These are phyloP conservation scores for Cephalopterus ornatus DNA, from an alignment of 2,113 vertebrate genomes.

Conservation along the genomic window DNA sequence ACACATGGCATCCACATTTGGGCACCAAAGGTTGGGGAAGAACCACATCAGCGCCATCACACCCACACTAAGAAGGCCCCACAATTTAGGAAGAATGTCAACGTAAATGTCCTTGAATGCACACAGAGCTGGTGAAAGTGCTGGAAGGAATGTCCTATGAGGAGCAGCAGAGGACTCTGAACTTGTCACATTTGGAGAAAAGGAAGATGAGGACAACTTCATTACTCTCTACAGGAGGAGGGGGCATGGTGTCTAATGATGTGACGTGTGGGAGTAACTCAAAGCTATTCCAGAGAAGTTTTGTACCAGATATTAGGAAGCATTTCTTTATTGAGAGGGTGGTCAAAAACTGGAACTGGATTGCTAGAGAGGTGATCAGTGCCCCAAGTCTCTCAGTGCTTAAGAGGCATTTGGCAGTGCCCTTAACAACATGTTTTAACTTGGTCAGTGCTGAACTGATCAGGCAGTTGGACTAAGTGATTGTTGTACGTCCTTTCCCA, in stretches of 20 bases:
- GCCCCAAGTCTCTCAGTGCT: not conserved
- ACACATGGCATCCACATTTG: not conserved
- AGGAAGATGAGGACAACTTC: not conserved
- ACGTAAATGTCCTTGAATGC: not conserved
- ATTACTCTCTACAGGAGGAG: not conserved
- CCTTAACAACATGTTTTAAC: not conserved
- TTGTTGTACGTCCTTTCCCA: too few species aligned
- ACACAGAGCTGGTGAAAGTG: not conserved
- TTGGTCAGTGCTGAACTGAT: not conserved
- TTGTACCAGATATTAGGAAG: not conserved
- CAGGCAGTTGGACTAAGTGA: not conserved
- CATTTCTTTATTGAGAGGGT: not conserved
- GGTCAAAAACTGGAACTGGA: not conserved
- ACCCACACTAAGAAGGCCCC: not conserved
- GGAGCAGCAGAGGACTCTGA: not conserved
- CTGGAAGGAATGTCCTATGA: not conserved
- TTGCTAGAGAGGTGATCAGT: not conserved
- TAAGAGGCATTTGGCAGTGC: not conserved
- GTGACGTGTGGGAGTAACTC: not conserved
- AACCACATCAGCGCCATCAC: not conserved
- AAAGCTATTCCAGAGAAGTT: not conserved
- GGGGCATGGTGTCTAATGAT: not conserved
- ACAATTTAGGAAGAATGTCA: not conserved
- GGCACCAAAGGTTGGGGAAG: not conserved
- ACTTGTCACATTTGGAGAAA: not conserved